Conservation (phyloP, 2,113 vertebrate genomes). For the Aldabrachelys gigantea region DNA sequence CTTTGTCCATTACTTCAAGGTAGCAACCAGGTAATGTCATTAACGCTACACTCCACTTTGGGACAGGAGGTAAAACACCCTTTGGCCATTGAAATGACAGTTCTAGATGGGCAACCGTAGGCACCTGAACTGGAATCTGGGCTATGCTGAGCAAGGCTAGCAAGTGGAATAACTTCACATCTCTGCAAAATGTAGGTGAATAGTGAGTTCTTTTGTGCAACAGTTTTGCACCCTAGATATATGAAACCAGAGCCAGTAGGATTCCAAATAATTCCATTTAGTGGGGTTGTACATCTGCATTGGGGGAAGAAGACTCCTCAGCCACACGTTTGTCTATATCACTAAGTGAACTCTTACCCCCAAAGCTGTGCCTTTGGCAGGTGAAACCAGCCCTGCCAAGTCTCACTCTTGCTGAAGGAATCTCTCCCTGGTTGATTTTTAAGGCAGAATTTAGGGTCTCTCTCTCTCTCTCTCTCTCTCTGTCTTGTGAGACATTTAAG, state of each 20-base stretch:
- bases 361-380: too few relatives aligned
- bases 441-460: neutral
- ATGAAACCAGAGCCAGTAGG: too few relatives aligned
- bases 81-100: neutral
- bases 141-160: neutral
- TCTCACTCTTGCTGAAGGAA: neutral
- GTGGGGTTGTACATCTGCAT: too few relatives aligned
- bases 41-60: neutral
- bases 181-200: neutral
- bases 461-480: neutral
- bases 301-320: too few relatives aligned
- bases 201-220: neutral
- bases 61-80: neutral
- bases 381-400: too few relatives aligned
- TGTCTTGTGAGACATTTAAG: neutral
- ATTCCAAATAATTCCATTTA: too few relatives aligned
- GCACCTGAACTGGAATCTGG: too few relatives aligned
- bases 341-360: neutral
- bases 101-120: neutral
- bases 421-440: neutral
- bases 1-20: neutral
- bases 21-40: too few relatives aligned
- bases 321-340: too few relatives aligned
- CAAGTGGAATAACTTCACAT: neutral
- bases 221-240: too few relatives aligned